Evolutionary conservation across 2,113 vertebrate species (phyloP), one percentile per base, ranked within the genome.

Genomic region (Ellobius talpinus): DNA sequence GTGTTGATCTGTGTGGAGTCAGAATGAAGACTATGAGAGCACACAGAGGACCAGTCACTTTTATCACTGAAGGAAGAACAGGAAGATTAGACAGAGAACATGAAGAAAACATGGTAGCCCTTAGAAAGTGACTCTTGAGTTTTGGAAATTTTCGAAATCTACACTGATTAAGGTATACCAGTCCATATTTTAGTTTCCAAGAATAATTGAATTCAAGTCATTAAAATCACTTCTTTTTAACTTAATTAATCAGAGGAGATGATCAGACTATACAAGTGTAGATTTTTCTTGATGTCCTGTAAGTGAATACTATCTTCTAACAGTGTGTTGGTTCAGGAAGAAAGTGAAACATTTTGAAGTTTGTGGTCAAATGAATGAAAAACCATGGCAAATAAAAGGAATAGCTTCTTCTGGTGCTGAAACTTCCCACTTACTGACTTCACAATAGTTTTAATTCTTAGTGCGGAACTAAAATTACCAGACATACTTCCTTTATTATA

Each of bases 261-360:
- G 39, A 93, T 50, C 50, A 74, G 78, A 89, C 61, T 23, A 36
- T 50, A n/a, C 26, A 66, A 4, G 13, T 78, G 0, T 73, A n/a
- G 73, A 13, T 68, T 85, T 17, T 88, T 13, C 19, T 58, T 87
- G 17, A 72, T 14, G 26, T 78, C 61, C 90, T 87, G 8, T 68
- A 29, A 39, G 36, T 81, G 12, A 74, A 94, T 74, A 9, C 36
- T 79, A 3, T 79, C 29, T 93, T 74, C 19, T 61, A 79, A 73
- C 36, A n/a, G 3, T 68, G 47, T n/a, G 42, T 11, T 61, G 8
- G 2, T 39, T 78, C 24, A 86, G 50, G 24, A 93, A 77, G 24
- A 95, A 79, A 45, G 3, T 90, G 31, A 93, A 73, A 73, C n/a
- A 63, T 21, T 36, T 45, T 91, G 70, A 91, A 42, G 88, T 58